Evolutionary conservation across 2,113 vertebrate species (phyloP).

Genomic region (Perca flavescens): DNA sequence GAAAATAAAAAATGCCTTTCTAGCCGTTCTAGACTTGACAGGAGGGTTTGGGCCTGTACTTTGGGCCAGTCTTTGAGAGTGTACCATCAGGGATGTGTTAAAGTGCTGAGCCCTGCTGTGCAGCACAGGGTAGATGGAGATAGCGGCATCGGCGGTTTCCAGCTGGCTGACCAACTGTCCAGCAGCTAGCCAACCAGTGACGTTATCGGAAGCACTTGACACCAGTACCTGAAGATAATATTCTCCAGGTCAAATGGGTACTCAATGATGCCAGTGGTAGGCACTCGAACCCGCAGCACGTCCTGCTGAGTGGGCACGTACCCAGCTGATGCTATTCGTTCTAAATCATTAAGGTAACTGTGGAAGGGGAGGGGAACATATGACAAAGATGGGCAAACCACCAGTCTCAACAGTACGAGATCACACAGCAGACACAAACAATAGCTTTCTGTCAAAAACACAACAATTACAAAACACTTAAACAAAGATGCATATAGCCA

Average conservation of each 20-base stretch:
- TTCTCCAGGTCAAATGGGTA: slow-evolving; percentile 97
- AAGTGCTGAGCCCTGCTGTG: slow-evolving; percentile 55
- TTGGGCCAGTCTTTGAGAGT: slow-evolving; percentile 62
- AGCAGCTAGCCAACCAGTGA: slow-evolving; percentile 57
- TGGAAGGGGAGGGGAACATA: slow-evolving; percentile 59
- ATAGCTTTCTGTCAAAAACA: neutral
- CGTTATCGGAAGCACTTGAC: slow-evolving; percentile 43
- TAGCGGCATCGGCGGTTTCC: slow-evolving; percentile 48
- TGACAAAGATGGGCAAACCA: slow-evolving; percentile 57
- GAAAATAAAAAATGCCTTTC: slow-evolving; percentile 5
- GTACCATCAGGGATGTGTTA: slow-evolving; percentile 66
- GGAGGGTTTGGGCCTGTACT: neutral
- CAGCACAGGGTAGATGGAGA: slow-evolving; percentile 37
- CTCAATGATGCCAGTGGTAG: slow-evolving; percentile 96
- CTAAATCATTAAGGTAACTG: slow-evolving; percentile 93
- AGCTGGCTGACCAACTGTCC: slow-evolving; percentile 47
- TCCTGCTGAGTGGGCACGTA: slow-evolving; percentile 95
- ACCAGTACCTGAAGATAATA: slow-evolving; percentile 94
- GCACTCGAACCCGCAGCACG: slow-evolving; percentile 93
- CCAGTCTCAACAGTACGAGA: slow-evolving; percentile 18
- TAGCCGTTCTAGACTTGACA: slow-evolving; percentile 8
- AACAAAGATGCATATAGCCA: neutral
- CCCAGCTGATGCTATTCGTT: slow-evolving; percentile 88
- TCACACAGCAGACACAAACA: neutral
- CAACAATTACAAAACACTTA: neutral